Percentiles rank a stretch among this genome's conserved stretches.
phyloP scores from a whole-genome alignment of 2,888 invertebrate species.

The Drosophila leonis region DNA sequence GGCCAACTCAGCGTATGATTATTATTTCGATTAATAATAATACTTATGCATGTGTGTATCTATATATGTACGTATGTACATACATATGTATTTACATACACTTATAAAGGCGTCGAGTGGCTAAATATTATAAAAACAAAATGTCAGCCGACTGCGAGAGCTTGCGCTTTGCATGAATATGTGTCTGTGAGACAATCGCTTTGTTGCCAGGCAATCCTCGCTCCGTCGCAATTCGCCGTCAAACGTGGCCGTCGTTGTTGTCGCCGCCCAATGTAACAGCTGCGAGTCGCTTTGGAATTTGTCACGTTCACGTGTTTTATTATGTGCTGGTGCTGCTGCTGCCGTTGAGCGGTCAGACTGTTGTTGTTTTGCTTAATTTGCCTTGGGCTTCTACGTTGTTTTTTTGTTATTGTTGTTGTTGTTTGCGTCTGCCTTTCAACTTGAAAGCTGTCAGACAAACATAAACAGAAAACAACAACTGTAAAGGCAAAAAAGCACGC shows the following conservation, averaged over 20 bases:
- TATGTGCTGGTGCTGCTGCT: constrained; percentile 52
- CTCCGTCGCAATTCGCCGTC: constrained; percentile 54
- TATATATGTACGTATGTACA: background rate
- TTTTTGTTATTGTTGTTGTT: constrained; percentile 28
- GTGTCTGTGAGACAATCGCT: constrained; percentile 47
- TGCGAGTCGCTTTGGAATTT: constrained; percentile 73
- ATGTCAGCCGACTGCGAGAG: constrained; percentile 58
- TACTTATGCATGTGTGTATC: background rate
- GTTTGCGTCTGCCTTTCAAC: constrained; percentile 38
- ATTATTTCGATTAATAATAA: constrained; percentile 73
- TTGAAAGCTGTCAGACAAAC: constrained; percentile 44
- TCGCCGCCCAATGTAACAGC: constrained; percentile 65
- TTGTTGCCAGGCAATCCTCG: constrained; percentile 68
- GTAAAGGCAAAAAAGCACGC: constrained; percentile 46
- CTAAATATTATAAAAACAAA: constrained; percentile 70
- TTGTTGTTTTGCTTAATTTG: constrained; percentile 40
- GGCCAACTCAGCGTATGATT: constrained; percentile 73
- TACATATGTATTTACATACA: background rate
- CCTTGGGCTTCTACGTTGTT: constrained; percentile 67
- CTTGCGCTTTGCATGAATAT: constrained; percentile 13
- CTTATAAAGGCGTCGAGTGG: constrained; percentile 29
- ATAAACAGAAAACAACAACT: constrained; percentile 24
- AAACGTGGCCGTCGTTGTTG: constrained; percentile 28
- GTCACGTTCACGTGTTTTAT: constrained; percentile 83
- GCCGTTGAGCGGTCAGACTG: constrained; percentile 32